A percentile compares a stretch with the other conserved stretches of the same genome.
These are phyloP conservation scores for Esperia sulphurella DNA, from an alignment of 2,888 invertebrate species.

Conservation along the genomic window DNA sequence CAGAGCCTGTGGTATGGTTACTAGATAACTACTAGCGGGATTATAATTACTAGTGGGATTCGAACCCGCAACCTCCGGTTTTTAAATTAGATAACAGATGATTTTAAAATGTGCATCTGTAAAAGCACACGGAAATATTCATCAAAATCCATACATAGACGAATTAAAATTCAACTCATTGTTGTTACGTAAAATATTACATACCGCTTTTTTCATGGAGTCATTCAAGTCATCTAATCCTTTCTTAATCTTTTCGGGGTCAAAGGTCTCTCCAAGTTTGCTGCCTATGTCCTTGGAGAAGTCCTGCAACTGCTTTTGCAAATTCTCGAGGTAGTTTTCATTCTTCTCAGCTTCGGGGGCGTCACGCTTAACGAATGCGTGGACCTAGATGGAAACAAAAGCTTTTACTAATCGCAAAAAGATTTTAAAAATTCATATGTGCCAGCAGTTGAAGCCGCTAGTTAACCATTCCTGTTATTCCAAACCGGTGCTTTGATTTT, in stretches of 20 bases:
- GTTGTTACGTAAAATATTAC: slow-evolving; percentile 9
- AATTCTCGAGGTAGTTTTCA: slow-evolving; percentile 19
- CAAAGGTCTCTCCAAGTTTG: slow-evolving; percentile 22
- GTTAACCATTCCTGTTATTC: too few relatives aligned
- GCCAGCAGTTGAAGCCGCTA: too few relatives aligned
- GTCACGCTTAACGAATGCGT: slow-evolving; percentile 61
- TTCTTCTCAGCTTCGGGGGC: slow-evolving; percentile 22
- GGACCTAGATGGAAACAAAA: slow-evolving; percentile 29
- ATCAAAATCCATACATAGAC: neutral
- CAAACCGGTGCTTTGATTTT: too few relatives aligned
- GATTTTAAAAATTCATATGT: too few relatives aligned
- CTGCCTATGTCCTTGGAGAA: slow-evolving; percentile 11
- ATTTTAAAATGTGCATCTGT: neutral
- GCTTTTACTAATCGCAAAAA: too few relatives aligned
- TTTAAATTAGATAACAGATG: too few relatives aligned
- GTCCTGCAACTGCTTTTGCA: slow-evolving; percentile 27
- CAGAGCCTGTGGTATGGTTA: too few relatives aligned
- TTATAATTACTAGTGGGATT: too few relatives aligned
- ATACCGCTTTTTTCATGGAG: slow-evolving; percentile 29
- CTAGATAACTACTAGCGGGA: too few relatives aligned
- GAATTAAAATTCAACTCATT: neutral
- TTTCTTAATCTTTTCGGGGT: slow-evolving; percentile 35
- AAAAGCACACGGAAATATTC: neutral
- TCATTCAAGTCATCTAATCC: slow-evolving; percentile 17
- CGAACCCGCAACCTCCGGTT: too few relatives aligned